Conservation (phyloP, 92 coral and sea anemone species). For the Epizoanthus scotinus region DNA sequence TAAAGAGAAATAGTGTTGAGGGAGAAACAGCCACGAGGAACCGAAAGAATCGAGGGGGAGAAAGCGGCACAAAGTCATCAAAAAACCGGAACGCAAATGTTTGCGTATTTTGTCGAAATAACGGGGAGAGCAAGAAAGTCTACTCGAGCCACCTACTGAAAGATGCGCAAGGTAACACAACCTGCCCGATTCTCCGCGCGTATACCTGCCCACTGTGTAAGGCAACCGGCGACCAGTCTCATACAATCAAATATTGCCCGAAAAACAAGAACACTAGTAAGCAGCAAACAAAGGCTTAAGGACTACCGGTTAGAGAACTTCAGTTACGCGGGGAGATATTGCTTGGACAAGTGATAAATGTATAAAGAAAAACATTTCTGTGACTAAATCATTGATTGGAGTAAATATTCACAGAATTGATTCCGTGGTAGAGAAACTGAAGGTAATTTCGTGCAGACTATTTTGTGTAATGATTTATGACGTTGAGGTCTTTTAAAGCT, state of each 20-base stretch:
- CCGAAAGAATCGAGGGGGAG: conserved; percentile 84
- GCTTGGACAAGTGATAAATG: neutral
- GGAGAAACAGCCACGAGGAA: conserved; percentile 74
- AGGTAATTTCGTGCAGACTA: conserved; percentile 2
- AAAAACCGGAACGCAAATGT: conserved; percentile 97
- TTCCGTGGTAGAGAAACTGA: neutral
- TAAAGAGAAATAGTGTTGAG: conserved; percentile 52
- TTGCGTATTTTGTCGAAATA: conserved; percentile 98
- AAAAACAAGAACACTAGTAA: conserved; percentile 88
- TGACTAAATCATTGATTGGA: no score
- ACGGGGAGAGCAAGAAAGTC: conserved; percentile 98
- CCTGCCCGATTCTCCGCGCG: conserved; percentile 95
- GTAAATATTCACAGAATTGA: neutral
- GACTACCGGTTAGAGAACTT: neutral
- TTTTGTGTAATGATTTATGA: conserved; percentile 9
- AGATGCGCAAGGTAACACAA: conserved; percentile 95
- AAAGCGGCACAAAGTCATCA: conserved; percentile 39
- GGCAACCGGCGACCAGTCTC: conserved; percentile 95
- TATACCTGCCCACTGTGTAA: conserved; percentile 98
- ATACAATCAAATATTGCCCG: conserved; percentile 99
- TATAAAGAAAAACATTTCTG: neutral
- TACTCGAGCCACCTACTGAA: conserved; percentile 93
- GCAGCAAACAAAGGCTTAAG: conserved; percentile 40
- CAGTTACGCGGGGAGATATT: neutral
- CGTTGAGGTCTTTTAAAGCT: conserved; percentile 14